Conservation (phyloP, 2,113 vertebrate species). For the Gambusia affinis region DNA sequence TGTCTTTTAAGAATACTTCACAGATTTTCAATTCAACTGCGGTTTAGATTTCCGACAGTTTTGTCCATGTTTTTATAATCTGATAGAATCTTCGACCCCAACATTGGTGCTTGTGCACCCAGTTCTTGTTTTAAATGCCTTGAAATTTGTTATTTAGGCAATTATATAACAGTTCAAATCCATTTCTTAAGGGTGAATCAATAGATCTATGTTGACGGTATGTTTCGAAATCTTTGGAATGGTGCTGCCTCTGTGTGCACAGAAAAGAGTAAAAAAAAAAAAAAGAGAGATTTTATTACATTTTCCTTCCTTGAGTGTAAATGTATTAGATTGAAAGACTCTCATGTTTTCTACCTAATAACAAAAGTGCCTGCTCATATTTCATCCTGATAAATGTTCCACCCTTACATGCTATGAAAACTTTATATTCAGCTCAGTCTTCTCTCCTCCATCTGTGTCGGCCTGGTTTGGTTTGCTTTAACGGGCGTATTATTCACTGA, state of each 20-base stretch:
- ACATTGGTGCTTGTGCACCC: neutral
- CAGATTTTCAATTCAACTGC: no score
- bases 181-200: neutral
- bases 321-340: conserved; percentile 8
- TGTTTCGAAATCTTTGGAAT: neutral
- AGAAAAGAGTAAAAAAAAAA: neutral
- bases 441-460: conserved; percentile 55
- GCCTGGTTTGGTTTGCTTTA: conserved; percentile 16
- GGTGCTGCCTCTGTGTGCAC: neutral
- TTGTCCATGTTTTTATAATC: no score
- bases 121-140: neutral
- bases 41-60: no score
- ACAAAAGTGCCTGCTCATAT: conserved; percentile 23
- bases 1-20: no score
- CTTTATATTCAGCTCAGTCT: conserved; percentile 42
- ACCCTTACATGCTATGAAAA: conserved; percentile 48
- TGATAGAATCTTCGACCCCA: no score
- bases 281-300: neutral
- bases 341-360: conserved; percentile 8
- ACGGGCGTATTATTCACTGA: conserved; percentile 63
- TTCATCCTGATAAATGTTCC: conserved; percentile 43
- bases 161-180: neutral
- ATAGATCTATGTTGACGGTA: neutral
- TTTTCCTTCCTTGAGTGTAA: neutral
- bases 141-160: neutral